Evolutionary conservation across 2,113 vertebrate genomes (phyloP), one percentile per base, ranked within the genome.

Genomic region (Choloepus hoffmanni): DNA sequence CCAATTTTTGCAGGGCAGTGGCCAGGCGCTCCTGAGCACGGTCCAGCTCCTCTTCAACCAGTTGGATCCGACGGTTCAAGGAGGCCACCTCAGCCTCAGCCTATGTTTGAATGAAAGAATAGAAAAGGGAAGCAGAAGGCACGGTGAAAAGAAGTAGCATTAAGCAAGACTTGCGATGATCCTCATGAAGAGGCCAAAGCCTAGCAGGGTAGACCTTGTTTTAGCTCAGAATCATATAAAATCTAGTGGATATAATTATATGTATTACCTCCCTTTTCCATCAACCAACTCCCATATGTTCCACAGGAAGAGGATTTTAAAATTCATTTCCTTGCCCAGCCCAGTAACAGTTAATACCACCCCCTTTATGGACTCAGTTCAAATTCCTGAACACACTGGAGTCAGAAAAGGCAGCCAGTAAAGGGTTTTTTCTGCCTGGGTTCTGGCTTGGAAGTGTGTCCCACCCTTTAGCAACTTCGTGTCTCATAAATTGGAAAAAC

Each of bases 1-100:
- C 99, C 97, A 99, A 98, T 93, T 99, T 99, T 60, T 98, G 98
- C 97, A 99, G 98, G 21, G 99, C 99, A 0, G 99, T 98, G 77
- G 98, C 97, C 5, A 99, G 99, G 36, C 99, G 98, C 97, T 99
- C 99, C 98, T 99, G 99, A 60, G 98, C 99, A 2, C 99, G 98
- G 97, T 99, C 99, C 98, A 99, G 95, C 87, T 99, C 99, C 89
- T 99, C 99, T 97, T 99, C 99, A 0, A 99, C 99, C 90, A 99
- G 98, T 98, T 99, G 99, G 98, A 99, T 99, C 28, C 99, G 99
- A 2, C 99, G 99, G 85, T 98, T 98, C 97, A 99, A 93, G 93
- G 99, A 98, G 0, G 99, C 98, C 76, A 99, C 99, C 95, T 99
- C 99, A 0, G 98, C 98, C 98, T 99, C 99, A 0, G 99, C 99